These are phyloP conservation scores for Cactoblastis cactorum DNA, from an alignment of 2,888 invertebrate genomes.

Conservation along the genomic window DNA sequence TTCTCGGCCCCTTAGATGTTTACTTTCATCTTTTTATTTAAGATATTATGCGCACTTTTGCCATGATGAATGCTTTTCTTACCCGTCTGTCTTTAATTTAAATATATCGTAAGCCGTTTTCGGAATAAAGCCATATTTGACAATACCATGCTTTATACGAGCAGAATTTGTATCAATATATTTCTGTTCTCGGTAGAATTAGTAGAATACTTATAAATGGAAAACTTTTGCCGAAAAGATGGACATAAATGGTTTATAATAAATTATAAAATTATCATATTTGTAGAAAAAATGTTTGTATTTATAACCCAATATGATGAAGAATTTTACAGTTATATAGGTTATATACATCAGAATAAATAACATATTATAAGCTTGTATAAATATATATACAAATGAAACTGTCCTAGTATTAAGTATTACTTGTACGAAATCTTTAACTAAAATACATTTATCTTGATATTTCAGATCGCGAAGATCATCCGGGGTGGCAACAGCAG, in stretches of 20 bases:
- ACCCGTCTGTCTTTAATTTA: constrained; percentile 1
- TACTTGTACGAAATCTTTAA: too few species aligned
- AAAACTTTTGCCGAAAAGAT: too few species aligned
- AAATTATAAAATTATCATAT: too few species aligned
- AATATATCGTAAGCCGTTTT: not conserved
- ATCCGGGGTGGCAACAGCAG: constrained; percentile 85
- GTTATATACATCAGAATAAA: too few species aligned
- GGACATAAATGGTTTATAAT: too few species aligned
- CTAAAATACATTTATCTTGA: constrained; percentile 9
- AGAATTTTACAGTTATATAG: too few species aligned
- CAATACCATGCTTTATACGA: not conserved
- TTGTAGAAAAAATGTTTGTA: too few species aligned
- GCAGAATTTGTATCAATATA: not conserved
- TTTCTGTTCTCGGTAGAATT: not conserved
- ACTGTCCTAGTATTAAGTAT: too few species aligned
- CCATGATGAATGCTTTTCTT: constrained; percentile 10
- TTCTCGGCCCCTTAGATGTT: constrained; percentile 27
- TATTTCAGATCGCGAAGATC: constrained; percentile 87
- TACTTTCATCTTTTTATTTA: constrained; percentile 20
- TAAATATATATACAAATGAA: too few species aligned
- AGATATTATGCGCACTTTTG: constrained; percentile 17
- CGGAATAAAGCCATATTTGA: not conserved
- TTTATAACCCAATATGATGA: too few species aligned
- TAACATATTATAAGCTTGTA: too few species aligned
- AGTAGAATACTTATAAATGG: not conserved